Conservation (phyloP, 2,888 invertebrate genomes). For the Zhengitettix transpicula region DNA sequence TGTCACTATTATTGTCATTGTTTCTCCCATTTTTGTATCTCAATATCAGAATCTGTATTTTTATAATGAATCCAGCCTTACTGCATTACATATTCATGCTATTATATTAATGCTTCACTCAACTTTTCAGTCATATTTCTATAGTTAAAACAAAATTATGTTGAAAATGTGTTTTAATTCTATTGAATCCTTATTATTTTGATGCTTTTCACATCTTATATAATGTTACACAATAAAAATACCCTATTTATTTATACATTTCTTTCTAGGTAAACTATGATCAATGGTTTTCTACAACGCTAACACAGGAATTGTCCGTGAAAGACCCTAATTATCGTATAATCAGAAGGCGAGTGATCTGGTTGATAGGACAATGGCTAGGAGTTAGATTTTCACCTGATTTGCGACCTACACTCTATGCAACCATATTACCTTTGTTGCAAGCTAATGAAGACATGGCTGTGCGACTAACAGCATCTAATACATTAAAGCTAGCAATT, state of each 20-base stretch:
- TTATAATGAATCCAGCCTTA: too few species aligned
- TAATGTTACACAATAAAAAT: background rate
- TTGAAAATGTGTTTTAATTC: too few species aligned
- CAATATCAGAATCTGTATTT: too few species aligned
- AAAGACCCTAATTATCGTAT: slow-evolving; percentile 71
- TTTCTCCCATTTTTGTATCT: too few species aligned
- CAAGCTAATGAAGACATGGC: slow-evolving; percentile 67
- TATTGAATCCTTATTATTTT: too few species aligned
- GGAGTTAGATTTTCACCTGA: slow-evolving; percentile 65
- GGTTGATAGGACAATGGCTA: slow-evolving; percentile 56
- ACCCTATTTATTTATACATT: background rate
- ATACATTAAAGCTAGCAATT: slow-evolving; percentile 64
- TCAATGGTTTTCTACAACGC: slow-evolving; percentile 70
- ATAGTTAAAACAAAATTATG: too few species aligned
- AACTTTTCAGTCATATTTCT: too few species aligned
- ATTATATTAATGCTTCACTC: too few species aligned
- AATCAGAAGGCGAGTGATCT: slow-evolving; percentile 67
- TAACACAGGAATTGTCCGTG: slow-evolving; percentile 66
- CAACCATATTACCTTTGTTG: slow-evolving; percentile 56
- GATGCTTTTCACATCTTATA: too few species aligned
- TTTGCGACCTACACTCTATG: slow-evolving; percentile 66
- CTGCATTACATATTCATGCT: too few species aligned
- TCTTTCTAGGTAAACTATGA: slow-evolving; percentile 69
- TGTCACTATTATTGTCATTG: background rate
- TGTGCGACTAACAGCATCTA: slow-evolving; percentile 72